Evolutionary conservation across 2,888 invertebrate genomes (phyloP).

Genomic region (Brenthis ino): DNA sequence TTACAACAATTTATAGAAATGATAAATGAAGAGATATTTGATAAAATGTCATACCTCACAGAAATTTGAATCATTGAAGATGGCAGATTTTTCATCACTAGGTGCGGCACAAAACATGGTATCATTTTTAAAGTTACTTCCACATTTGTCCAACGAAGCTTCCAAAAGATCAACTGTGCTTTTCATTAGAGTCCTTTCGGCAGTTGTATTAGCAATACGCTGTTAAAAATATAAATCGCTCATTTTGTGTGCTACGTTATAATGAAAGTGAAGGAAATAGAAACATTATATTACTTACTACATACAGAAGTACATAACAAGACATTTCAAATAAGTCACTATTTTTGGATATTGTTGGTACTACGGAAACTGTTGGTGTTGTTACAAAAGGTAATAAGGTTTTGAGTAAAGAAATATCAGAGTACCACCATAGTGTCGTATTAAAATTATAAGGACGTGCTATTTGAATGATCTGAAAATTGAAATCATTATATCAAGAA

Average conservation of each 20-base stretch:
- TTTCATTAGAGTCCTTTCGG: constrained; percentile 55
- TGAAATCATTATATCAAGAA: background rate
- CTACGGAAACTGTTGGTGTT: constrained; percentile 51
- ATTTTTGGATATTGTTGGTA: constrained; percentile 45
- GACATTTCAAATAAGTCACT: constrained; percentile 46
- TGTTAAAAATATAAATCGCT: constrained; percentile 42
- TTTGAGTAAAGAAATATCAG: constrained; percentile 66
- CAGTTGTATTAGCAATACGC: constrained; percentile 48
- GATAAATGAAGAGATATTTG: constrained; percentile 2
- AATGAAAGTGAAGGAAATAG: constrained; percentile 1
- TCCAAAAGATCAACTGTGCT: constrained; percentile 56
- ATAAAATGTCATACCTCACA: constrained; percentile 53
- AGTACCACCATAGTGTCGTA: constrained; percentile 62
- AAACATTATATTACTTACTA: constrained; percentile 50
- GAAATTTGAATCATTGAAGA: constrained; percentile 49
- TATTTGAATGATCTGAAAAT: constrained; percentile 62
- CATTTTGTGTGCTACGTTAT: background rate
- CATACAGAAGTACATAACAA: constrained; percentile 63
- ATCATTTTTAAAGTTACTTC: constrained; percentile 51
- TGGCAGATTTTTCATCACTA: constrained; percentile 51
- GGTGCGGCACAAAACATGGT: constrained; percentile 63
- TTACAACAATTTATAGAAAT: too few relatives aligned
- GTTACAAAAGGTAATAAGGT: constrained; percentile 63
- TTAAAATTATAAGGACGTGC: constrained; percentile 63
- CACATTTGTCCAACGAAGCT: constrained; percentile 53